phyloP scores from a whole-genome alignment of 2,888 invertebrate species.

The Isotomurus palustris region DNA sequence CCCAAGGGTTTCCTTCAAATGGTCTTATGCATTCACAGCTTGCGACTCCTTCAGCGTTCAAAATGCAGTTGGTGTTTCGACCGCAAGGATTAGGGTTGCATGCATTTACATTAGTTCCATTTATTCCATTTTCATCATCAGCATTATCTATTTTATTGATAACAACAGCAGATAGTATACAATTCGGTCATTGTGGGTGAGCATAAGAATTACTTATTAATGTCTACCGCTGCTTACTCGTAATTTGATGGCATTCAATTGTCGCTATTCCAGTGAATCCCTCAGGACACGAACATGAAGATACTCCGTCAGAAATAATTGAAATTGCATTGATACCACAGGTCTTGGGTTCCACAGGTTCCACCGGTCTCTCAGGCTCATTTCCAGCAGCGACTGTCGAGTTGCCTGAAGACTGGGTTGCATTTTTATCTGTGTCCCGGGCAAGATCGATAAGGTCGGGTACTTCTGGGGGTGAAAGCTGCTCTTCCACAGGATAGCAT shows the following conservation, averaged over 20 bases:
- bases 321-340: constrained; percentile 32
- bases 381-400: not conserved
- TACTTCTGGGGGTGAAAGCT: not conserved
- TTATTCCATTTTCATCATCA: constrained; percentile 4
- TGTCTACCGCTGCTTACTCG: constrained; percentile 7
- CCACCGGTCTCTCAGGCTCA: not conserved
- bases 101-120: not conserved
- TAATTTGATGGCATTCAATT: constrained; percentile 30
- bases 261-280: constrained; percentile 26
- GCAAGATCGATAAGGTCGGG: no score
- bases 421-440: constrained; percentile 2
- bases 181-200: not conserved
- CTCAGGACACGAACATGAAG: constrained; percentile 22
- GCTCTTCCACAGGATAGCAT: constrained; percentile 26
- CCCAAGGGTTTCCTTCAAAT: constrained; percentile 33
- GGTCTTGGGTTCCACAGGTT: not conserved
- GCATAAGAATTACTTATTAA: constrained; percentile 10
- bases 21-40: constrained; percentile 36
- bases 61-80: constrained; percentile 19
- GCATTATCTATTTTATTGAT: constrained; percentile 11
- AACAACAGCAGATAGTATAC: constrained; percentile 5
- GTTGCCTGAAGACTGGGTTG: not conserved
- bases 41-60: constrained; percentile 20
- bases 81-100: constrained; percentile 4
- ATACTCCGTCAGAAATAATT: constrained; percentile 23